A percentile compares a stretch with the other conserved stretches of the same genome.
Conservation (phyloP, 2,113 vertebrate genomes). For the Oreotragus oreotragus region DNA sequence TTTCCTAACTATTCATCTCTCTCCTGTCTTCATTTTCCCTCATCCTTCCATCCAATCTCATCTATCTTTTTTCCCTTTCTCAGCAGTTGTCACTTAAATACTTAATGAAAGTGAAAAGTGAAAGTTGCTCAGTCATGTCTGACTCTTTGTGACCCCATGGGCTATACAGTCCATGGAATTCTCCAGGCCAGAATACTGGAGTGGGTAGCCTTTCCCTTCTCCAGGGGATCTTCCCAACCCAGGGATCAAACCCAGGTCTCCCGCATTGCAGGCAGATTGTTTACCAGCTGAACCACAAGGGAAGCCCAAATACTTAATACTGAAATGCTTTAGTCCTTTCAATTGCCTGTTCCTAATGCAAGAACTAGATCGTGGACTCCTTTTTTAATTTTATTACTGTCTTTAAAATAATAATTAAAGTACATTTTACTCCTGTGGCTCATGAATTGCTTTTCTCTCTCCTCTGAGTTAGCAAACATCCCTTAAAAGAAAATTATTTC, state of each 20-base stretch:
- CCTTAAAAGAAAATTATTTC: slow-evolving; percentile 18
- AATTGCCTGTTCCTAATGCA: neutral
- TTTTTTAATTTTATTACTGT: neutral
- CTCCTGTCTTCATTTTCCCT: neutral
- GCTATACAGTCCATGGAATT: neutral
- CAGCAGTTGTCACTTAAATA: neutral
- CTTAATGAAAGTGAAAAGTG: neutral
- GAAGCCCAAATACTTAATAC: neutral
- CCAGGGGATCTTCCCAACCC: neutral
- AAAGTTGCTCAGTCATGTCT: neutral
- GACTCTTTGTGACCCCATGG: neutral
- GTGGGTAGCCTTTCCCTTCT: neutral
- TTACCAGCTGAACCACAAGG: neutral
- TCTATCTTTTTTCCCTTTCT: neutral
- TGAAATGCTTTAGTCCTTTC: neutral
- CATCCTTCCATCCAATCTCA: neutral
- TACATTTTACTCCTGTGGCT: neutral
- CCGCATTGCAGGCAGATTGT: accelerated
- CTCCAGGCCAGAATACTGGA: neutral
- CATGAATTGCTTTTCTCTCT: neutral
- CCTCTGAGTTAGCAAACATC: neutral
- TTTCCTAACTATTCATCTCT: neutral
- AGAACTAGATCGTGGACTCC: neutral
- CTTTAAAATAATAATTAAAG: slow-evolving; percentile 25
- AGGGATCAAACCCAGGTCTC: neutral